These are phyloP conservation scores for Anoplolepis gracilipes DNA, from an alignment of 1,140 invertebrate species.

Conservation along the genomic window DNA sequence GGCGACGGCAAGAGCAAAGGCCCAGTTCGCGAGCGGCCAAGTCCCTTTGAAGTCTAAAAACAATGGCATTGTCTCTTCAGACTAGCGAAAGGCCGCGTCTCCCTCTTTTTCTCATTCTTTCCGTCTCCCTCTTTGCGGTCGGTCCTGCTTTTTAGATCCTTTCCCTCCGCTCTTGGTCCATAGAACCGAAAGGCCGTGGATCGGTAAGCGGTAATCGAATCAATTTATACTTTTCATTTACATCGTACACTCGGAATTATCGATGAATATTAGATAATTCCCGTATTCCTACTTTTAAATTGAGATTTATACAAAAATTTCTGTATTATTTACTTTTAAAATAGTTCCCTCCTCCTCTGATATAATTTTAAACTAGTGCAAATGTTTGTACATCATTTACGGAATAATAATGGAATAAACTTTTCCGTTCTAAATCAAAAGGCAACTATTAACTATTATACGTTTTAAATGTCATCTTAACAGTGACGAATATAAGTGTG, in stretches of 20 bases:
- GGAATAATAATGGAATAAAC: not conserved
- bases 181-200: conserved; percentile 63
- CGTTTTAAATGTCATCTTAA: not conserved
- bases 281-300: not conserved
- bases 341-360: too few relatives aligned
- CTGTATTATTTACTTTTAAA: too few relatives aligned
- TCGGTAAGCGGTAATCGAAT: conserved; percentile 72
- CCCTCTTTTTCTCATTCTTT: conserved; percentile 70
- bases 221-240: conserved; percentile 81
- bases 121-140: conserved; percentile 47
- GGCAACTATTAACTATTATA: not conserved
- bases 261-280: not conserved
- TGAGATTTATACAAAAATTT: not conserved
- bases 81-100: conserved; percentile 82
- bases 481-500: conserved; percentile 20
- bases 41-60: conserved; percentile 86
- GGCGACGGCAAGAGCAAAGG: conserved; percentile 85
- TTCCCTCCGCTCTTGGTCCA: conserved; percentile 60
- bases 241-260: conserved; percentile 56
- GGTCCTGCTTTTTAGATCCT: conserved; percentile 71
- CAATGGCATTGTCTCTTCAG: conserved; percentile 87
- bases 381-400: not conserved
- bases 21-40: conserved; percentile 82
- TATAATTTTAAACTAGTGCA: not conserved
- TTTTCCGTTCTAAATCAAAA: not conserved